Percentiles rank a stretch among this genome's conserved stretches.
These are phyloP conservation scores for Diacarnus erythraeanus DNA, from an alignment of 37 sponge, comb jelly and placozoan species.

Conservation along the genomic window DNA sequence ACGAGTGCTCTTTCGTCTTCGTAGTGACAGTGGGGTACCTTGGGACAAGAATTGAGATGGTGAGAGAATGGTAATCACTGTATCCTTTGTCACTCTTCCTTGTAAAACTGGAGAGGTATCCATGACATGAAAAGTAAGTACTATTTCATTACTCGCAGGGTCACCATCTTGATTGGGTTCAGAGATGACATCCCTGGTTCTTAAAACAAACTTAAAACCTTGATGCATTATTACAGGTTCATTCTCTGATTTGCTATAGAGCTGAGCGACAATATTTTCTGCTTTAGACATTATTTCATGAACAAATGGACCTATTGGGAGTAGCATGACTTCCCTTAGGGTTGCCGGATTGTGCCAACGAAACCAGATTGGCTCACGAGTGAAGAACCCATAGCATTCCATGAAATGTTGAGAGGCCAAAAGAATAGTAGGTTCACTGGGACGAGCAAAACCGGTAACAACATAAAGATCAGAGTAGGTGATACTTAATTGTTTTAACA, in stretches of 20 bases:
- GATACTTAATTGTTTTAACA: neutral
- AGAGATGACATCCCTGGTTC: neutral
- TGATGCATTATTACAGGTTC: constrained; percentile 21
- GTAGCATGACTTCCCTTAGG: constrained; percentile 32
- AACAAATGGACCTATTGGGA: neutral
- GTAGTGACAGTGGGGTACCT: neutral
- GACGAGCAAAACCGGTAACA: constrained; percentile 5
- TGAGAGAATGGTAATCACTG: constrained; percentile 45
- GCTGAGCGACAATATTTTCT: constrained; percentile 14
- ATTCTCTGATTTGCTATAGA: constrained; percentile 10
- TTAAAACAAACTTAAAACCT: constrained; percentile 13
- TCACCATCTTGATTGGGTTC: neutral
- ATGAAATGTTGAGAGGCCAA: constrained; percentile 38
- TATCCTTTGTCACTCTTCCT: constrained; percentile 46
- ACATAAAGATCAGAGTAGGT: neutral
- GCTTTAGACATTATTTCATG: neutral
- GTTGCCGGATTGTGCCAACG: constrained; percentile 21
- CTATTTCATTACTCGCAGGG: too few relatives aligned
- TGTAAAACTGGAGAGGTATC: constrained; percentile 41
- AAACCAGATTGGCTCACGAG: constrained; percentile 60
- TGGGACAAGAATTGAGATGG: neutral
- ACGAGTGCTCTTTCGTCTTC: neutral
- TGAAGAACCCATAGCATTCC: constrained; percentile 22
- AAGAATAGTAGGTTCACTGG: neutral
- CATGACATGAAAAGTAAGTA: constrained; percentile 25